A percentile compares a stretch with the other conserved stretches of the same genome.
These are phyloP conservation scores for Ceriagrion tenellum DNA, from an alignment of 2,888 invertebrate species.

Conservation along the genomic window DNA sequence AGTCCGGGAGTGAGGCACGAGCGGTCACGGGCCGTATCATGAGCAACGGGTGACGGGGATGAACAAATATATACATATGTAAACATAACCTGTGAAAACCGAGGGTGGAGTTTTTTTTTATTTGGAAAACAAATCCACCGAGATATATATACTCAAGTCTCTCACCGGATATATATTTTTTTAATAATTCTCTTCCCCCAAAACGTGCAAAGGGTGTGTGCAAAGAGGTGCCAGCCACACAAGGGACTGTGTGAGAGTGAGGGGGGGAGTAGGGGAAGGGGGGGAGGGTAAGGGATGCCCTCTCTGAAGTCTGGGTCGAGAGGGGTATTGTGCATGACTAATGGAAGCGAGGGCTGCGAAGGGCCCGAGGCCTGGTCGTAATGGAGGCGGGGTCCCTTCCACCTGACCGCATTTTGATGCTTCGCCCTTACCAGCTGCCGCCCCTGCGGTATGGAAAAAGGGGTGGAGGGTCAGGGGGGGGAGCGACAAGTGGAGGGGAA, in stretches of 20 bases:
- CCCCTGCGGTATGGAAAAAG: not conserved
- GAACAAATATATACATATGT: too few species aligned
- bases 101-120: not conserved
- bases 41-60: too few species aligned
- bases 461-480: not conserved
- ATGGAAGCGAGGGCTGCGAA: not conserved
- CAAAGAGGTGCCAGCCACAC: not conserved
- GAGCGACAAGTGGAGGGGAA: not conserved
- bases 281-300: not conserved
- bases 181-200: not conserved
- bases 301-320: not conserved
- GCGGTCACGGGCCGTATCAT: not conserved
- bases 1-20: not conserved
- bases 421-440: not conserved
- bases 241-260: too few species aligned
- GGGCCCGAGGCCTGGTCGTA: not conserved
- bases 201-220: not conserved
- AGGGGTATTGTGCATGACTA: not conserved
- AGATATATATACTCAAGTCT: too few species aligned
- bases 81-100: not conserved
- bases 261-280: not conserved
- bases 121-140: too few species aligned
- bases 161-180: not conserved
- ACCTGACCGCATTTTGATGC: constrained; percentile 8
- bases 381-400: not conserved